Evolutionary conservation across 2,888 invertebrate genomes (phyloP).

Genomic region (Neoscelio sp.): DNA sequence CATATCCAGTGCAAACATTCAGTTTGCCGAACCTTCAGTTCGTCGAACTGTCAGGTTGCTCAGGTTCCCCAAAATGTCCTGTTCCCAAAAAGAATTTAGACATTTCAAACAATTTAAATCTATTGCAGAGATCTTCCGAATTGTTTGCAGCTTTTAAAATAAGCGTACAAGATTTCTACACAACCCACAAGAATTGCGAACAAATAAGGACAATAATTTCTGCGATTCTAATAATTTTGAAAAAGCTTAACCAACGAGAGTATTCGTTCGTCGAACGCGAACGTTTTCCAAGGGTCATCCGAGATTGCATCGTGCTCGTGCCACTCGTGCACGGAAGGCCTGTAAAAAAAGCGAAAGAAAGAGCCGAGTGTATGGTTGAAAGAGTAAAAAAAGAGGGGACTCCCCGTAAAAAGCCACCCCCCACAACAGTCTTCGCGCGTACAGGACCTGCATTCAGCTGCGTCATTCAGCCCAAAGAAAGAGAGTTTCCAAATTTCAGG

Average conservation of each 20-base stretch:
- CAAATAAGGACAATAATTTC: no score
- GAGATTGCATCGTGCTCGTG: slow-evolving; percentile 75
- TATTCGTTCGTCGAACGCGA: slow-evolving; percentile 18
- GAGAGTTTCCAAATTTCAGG: slow-evolving; percentile 80
- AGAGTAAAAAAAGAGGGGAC: slow-evolving; percentile 38
- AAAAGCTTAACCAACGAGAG: background rate
- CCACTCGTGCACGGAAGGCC: slow-evolving; percentile 62
- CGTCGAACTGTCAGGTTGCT: no score
- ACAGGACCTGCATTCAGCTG: slow-evolving; percentile 80
- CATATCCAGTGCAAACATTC: no score
- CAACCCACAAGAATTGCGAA: no score
- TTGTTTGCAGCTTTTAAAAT: no score
- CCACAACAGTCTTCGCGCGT: slow-evolving; percentile 41
- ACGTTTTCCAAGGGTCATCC: slow-evolving; percentile 77
- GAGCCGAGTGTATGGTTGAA: slow-evolving; percentile 41
- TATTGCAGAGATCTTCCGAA: no score
- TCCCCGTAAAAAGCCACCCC: slow-evolving; percentile 69
- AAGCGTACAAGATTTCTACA: no score
- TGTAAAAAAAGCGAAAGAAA: slow-evolving; percentile 49
- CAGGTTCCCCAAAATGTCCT: no score
- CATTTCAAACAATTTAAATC: no score
- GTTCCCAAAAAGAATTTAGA: no score
- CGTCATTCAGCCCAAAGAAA: slow-evolving; percentile 68
- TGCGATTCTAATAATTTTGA: no score
- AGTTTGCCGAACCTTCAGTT: no score